These are phyloP conservation scores for Umimayanthus chanpuru DNA, from an alignment of 92 coral and sea anemone species.

Conservation along the genomic window DNA sequence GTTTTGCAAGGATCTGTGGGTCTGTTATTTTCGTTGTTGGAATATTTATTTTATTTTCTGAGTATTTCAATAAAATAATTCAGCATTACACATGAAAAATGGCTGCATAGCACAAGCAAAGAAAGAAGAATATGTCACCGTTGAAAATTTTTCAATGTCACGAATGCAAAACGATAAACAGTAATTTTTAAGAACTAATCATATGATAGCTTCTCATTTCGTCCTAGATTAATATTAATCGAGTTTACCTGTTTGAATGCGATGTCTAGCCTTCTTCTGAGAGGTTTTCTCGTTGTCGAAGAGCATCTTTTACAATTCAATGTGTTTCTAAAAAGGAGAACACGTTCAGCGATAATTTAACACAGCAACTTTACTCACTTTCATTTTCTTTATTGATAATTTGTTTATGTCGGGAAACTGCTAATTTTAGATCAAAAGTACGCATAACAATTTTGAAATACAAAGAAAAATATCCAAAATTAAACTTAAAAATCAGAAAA, in stretches of 20 bases:
- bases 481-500: not conserved
- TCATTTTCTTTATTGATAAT: slow-evolving; percentile 2
- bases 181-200: slow-evolving; percentile 24
- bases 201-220: slow-evolving; percentile 7
- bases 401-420: slow-evolving; percentile 1
- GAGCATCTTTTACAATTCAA: not conserved
- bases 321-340: not conserved
- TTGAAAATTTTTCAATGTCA: slow-evolving; percentile 6
- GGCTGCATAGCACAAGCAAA: not conserved
- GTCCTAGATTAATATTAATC: slow-evolving; percentile 12
- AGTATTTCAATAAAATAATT: not conserved
- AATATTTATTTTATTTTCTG: not conserved
- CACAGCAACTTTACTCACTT: not conserved
- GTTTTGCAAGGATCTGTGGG: not conserved
- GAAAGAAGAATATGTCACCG: not conserved
- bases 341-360: not conserved
- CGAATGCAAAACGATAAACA: slow-evolving; percentile 3
- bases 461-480: not conserved
- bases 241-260: not conserved
- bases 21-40: not conserved
- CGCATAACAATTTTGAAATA: not conserved
- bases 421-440: not conserved
- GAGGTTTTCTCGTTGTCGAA: not conserved
- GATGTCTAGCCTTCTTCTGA: not conserved
- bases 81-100: not conserved